Conservation (phyloP, 2,888 invertebrate species). For the Nephrotoma guestfalica region DNA sequence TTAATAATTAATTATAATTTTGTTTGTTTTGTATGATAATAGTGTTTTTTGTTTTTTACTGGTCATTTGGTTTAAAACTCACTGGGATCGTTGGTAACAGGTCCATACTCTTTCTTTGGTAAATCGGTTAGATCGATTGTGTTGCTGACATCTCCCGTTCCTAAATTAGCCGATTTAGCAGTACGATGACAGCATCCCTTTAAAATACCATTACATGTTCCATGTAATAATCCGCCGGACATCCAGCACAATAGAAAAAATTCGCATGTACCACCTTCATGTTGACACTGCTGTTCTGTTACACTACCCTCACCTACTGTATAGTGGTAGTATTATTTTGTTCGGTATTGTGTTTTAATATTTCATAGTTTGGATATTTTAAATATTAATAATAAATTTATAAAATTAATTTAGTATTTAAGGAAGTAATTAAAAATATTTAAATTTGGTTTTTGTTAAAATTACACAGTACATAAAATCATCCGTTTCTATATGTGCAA, state of each 20-base stretch:
- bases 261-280: slow-evolving; percentile 64
- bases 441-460: not conserved
- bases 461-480: not conserved
- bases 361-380: not conserved
- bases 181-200: slow-evolving; percentile 77
- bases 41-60: not conserved
- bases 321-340: not conserved
- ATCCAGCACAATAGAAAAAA: slow-evolving; percentile 89
- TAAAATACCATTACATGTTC: slow-evolving; percentile 66
- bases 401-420: not conserved
- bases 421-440: not conserved
- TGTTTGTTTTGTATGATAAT: not conserved
- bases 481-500: not conserved
- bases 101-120: slow-evolving; percentile 47
- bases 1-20: not conserved
- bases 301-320: slow-evolving; percentile 16
- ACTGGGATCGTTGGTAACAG: slow-evolving; percentile 65
- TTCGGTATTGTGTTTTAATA: not conserved
- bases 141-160: slow-evolving; percentile 48
- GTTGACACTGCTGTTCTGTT: slow-evolving; percentile 31
- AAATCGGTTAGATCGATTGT: slow-evolving; percentile 45
- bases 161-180: slow-evolving; percentile 48
- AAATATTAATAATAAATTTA: not conserved
- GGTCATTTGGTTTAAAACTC: slow-evolving; percentile 34
- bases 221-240: slow-evolving; percentile 72